These are phyloP conservation scores for Gastrophryne carolinensis DNA, from an alignment of 2,797 vertebrate species.

Conservation along the genomic window DNA sequence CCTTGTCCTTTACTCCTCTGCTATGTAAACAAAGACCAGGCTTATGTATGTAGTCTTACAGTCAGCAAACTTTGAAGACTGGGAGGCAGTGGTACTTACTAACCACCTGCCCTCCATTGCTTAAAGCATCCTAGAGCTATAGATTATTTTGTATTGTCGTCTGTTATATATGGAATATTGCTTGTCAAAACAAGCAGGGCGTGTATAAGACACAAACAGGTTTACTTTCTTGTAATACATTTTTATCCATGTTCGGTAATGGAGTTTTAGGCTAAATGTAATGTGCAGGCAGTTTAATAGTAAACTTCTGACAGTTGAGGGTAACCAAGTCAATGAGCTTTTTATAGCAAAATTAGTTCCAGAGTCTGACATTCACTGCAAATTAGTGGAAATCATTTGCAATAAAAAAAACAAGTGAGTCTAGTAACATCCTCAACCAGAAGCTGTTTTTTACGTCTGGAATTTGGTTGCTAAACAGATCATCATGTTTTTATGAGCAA, in stretches of 20 bases:
- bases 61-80: no score
- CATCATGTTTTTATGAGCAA: not conserved
- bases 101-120: no score
- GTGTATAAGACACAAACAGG: not conserved
- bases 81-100: no score
- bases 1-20: no score
- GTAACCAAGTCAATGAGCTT: constrained; percentile 8
- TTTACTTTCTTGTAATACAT: not conserved
- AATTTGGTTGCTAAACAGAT: not conserved
- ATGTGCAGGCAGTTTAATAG: not conserved
- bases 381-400: constrained; percentile 14
- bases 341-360: constrained; percentile 4
- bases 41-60: no score
- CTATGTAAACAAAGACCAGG: no score
- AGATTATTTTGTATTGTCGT: no score
- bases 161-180: no score
- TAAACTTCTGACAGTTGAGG: not conserved
- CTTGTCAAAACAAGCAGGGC: not conserved
- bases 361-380: not conserved
- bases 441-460: constrained; percentile 8
- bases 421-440: not conserved
- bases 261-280: not conserved
- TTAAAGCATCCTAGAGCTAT: no score
- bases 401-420: constrained; percentile 6
- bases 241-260: not conserved